Percentiles rank a stretch among this genome's conserved stretches.
Conservation (phyloP, 2,113 vertebrate genomes). For the Sinocyclocheilus maitianheensis region DNA sequence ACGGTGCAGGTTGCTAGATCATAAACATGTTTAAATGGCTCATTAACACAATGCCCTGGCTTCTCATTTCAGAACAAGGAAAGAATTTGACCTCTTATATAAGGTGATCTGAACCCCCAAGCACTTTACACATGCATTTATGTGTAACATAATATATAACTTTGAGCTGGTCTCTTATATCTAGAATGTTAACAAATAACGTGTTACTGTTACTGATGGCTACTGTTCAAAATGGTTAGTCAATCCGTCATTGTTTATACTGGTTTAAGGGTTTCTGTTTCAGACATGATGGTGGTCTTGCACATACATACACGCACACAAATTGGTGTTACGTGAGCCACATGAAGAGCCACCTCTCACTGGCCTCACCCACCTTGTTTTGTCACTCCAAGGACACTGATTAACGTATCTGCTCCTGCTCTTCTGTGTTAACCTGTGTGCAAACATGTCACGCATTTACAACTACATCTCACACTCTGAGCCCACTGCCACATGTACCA, state of each 20-base stretch:
- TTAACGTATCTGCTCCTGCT: conserved; percentile 39
- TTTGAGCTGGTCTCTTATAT: conserved; percentile 45
- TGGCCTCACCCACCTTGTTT: conserved; percentile 16
- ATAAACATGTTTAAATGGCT: background rate
- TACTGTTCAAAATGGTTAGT: too few relatives aligned
- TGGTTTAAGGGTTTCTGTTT: background rate
- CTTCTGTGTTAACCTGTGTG: background rate
- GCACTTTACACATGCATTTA: conserved; percentile 48
- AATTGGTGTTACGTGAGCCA: background rate
- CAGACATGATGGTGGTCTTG: conserved; percentile 32
- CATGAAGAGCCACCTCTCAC: conserved; percentile 4
- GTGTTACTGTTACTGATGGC: background rate
- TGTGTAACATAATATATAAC: conserved; percentile 6
- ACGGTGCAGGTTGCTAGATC: background rate
- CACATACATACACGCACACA: background rate
- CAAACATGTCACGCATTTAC: conserved; percentile 9
- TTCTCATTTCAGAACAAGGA: conserved; percentile 27
- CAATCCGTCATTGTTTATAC: too few relatives aligned
- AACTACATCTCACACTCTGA: background rate
- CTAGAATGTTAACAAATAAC: background rate
- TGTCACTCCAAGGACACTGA: conserved; percentile 18
- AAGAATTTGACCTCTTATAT: background rate
- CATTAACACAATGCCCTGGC: background rate
- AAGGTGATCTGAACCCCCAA: conserved; percentile 23
- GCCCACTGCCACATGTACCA: background rate